These are phyloP conservation scores for Euphonia xanthogaster DNA, from an alignment of 2,797 vertebrate species.

Conservation along the genomic window DNA sequence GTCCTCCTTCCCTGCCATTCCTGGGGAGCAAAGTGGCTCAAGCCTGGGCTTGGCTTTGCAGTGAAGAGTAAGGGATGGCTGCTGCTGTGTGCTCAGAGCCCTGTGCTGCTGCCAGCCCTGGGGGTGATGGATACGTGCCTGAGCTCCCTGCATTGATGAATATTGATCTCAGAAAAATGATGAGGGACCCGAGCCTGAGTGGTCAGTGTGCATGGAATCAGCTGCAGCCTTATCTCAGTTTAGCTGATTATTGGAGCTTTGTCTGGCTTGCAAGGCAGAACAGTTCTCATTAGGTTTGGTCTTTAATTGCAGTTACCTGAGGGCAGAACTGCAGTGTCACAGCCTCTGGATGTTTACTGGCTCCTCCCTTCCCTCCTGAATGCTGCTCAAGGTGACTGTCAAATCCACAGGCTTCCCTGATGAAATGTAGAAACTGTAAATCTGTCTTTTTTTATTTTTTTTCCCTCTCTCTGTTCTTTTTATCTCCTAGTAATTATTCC, in stretches of 20 bases:
- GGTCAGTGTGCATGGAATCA: neutral
- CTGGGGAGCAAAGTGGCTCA: neutral
- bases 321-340: neutral
- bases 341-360: constrained; percentile 19
- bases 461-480: neutral
- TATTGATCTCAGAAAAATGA: neutral
- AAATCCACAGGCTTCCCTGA: constrained; percentile 34
- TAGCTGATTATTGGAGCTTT: constrained; percentile 21
- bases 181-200: neutral
- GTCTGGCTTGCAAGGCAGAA: neutral
- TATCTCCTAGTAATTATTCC: constrained; percentile 63
- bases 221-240: neutral
- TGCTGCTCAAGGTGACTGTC: constrained; percentile 68
- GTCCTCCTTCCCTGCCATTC: neutral
- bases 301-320: neutral
- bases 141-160: neutral
- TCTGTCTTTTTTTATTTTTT: neutral
- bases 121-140: neutral
- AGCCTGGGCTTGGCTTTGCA: neutral
- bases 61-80: neutral
- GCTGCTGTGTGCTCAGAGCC: neutral
- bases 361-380: constrained; percentile 10
- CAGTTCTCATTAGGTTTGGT: neutral
- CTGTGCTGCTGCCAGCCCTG: neutral
- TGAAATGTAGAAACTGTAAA: constrained; percentile 37